These are phyloP conservation scores for Pyralis farinalis DNA, from an alignment of 2,888 invertebrate genomes.

Conservation along the genomic window DNA sequence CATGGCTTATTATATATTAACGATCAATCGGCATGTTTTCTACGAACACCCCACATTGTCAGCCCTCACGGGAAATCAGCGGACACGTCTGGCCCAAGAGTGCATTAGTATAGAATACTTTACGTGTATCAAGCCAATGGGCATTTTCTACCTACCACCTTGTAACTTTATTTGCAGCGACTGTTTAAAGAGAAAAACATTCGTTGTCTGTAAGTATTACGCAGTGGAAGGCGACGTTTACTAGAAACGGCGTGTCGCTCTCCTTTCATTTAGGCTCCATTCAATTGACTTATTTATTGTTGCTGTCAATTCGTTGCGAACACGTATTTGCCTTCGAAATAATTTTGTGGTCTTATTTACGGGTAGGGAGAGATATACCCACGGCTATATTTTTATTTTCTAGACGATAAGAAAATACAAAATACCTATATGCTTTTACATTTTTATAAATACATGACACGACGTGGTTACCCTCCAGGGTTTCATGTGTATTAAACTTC, in stretches of 20 bases:
- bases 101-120: slow-evolving; percentile 22
- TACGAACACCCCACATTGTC: slow-evolving; percentile 19
- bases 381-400: too few relatives aligned
- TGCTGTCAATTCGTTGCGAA: not conserved
- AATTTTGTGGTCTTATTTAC: not conserved
- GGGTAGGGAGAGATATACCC: too few relatives aligned
- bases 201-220: too few relatives aligned
- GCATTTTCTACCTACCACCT: slow-evolving; percentile 4
- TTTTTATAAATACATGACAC: too few relatives aligned
- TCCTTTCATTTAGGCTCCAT: not conserved
- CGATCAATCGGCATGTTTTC: slow-evolving; percentile 33
- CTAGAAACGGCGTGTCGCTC: not conserved
- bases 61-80: slow-evolving; percentile 37
- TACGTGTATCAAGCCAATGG: slow-evolving; percentile 12
- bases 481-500: too few relatives aligned
- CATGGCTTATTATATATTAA: slow-evolving; percentile 37
- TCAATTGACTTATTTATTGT: not conserved
- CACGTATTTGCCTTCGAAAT: not conserved
- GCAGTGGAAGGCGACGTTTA: not conserved
- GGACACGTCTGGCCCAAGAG: slow-evolving; percentile 2
- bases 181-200: not conserved
- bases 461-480: too few relatives aligned
- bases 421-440: too few relatives aligned
- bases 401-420: too few relatives aligned
- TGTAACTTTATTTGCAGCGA: slow-evolving; percentile 6